Evolutionary conservation across 2,113 vertebrate genomes (phyloP), one percentile per base, ranked within the genome.

Genomic region (Lophura nycthemera): DNA sequence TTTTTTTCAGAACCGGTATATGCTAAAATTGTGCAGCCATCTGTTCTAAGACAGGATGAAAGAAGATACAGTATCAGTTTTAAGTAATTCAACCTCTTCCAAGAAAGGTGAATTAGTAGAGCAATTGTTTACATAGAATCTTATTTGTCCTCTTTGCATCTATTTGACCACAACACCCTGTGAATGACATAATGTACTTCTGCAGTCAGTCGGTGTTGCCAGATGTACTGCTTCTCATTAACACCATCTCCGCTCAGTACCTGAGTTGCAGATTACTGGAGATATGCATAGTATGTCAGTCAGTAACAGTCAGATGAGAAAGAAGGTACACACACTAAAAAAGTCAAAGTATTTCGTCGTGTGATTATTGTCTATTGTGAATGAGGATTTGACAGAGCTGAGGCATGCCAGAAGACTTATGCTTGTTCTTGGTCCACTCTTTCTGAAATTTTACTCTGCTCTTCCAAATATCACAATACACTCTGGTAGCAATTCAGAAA

Each of bases 241-340:
- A 42, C 32, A 47, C 1, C 13, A 12, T 3, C 21, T 42, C 56
- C 24, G 25, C 18, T 64, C 71, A 54, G 21, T 17, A 38, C 17
- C n/a, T 34, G 47, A 82, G 25, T 16, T 83, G 50, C 5, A 16
- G 60, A 15, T 17, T 56, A 1, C 27, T 38, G n/a, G 25, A 48
- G 22, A 4, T n/a, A 13, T 4, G 11, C 0, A 0, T 2, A 1
- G 15, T 45, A 32, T 8, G 6, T 11, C 6, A 13, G 24, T 57
- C n/a, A 43, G 1, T 27, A 86, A n/a, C 9, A 40, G 5, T 11
- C 19, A 6, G 2, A 34, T 6, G 18, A n/a, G 63, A 86, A 48
- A 24, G 13, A 64, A 83, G 38, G 21, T 52, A 20, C 5, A 24
- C 6, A 3, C 1, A 1, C 25, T 71, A n/a, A 80, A 83, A 56